Evolutionary conservation across 2,797 vertebrate genomes (phyloP), one percentile per base, ranked within the genome.

Genomic region (Acanthurus lineatus): DNA sequence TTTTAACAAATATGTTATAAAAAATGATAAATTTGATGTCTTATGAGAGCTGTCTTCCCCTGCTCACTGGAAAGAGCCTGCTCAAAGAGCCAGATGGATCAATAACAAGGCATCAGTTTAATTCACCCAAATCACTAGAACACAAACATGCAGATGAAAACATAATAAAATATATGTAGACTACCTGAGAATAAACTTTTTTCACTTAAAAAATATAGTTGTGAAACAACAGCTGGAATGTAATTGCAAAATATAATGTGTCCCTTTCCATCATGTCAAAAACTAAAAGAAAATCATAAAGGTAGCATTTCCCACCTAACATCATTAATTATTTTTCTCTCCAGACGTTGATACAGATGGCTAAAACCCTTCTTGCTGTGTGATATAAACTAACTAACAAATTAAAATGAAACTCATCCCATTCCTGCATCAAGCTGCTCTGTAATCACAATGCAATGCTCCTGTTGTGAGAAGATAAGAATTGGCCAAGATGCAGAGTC

Each of bases 381-480:
- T 63, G 73, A 65, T 73, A 14, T 62, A 40, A 77, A 20, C 12
- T 44, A 67, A 49, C 20, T 7, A 61, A 69, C 38, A 47, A 62
- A 49, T 28, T 20, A 52, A 67, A 75, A 52, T 47, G 4, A 7
- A 54, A 38, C 52, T 45, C 47, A 25, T 40, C 44, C 61, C 22
- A 48, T 76, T 73, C n/a, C 20, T 81, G 35, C 35, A 25, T 47
- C 32, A 19, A 79, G 77, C 67, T 76, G n/a, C 70, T 68, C 42
- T n/a, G 53, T 75, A 69, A 76, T 77, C 48, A 22, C 51, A 70
- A 75, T 79, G 42, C 81, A 79, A 40, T 25, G 12, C 54, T 51
- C 69, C 76, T 88, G 87, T 45, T 83, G 38, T 88, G 81, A 40
- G 76, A 81, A 86, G 81, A 91, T 89, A 89, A 88, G 82, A 79